These are phyloP conservation scores for Punctoribates punctum DNA, from an alignment of 2,888 invertebrate species.

Conservation along the genomic window DNA sequence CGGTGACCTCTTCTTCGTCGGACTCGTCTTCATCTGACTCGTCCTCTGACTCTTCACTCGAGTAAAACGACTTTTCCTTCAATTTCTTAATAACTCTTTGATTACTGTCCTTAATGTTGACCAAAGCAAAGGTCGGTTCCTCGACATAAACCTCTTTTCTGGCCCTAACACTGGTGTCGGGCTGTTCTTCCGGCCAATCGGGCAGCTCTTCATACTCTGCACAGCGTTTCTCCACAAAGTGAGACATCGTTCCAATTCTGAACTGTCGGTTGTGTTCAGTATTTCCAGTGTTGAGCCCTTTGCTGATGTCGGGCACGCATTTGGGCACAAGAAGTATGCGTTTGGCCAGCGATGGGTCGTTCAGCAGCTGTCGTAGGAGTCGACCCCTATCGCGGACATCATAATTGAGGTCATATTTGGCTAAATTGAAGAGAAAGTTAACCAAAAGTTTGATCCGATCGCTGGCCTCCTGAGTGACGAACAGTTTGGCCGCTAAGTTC, in stretches of 20 bases:
- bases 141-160: background rate
- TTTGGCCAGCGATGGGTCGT: slow-evolving; percentile 66
- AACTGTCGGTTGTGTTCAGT: slow-evolving; percentile 59
- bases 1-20: slow-evolving; percentile 28
- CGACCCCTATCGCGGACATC: slow-evolving; percentile 94
- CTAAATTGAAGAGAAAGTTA: slow-evolving; percentile 87
- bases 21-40: slow-evolving; percentile 2
- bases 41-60: slow-evolving; percentile 34
- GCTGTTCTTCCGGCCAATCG: slow-evolving; percentile 69
- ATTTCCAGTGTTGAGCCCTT: slow-evolving; percentile 52
- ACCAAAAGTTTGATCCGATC: slow-evolving; percentile 64
- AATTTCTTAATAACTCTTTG: slow-evolving; percentile 24
- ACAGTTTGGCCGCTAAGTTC: slow-evolving; percentile 89
- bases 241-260: slow-evolving; percentile 91
- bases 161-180: slow-evolving; percentile 69
- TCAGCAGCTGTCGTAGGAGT: slow-evolving; percentile 75
- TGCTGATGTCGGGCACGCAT: slow-evolving; percentile 85
- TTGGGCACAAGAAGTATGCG: slow-evolving; percentile 86
- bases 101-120: background rate
- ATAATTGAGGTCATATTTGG: slow-evolving; percentile 95
- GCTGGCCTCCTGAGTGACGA: slow-evolving; percentile 61
- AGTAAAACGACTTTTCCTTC: background rate
- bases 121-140: slow-evolving; percentile 18
- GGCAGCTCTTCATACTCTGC: slow-evolving; percentile 86
- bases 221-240: slow-evolving; percentile 81